Evolutionary conservation across 1,140 invertebrate genomes (phyloP).

Genomic region (Ctenoplectra terminalis): DNA sequence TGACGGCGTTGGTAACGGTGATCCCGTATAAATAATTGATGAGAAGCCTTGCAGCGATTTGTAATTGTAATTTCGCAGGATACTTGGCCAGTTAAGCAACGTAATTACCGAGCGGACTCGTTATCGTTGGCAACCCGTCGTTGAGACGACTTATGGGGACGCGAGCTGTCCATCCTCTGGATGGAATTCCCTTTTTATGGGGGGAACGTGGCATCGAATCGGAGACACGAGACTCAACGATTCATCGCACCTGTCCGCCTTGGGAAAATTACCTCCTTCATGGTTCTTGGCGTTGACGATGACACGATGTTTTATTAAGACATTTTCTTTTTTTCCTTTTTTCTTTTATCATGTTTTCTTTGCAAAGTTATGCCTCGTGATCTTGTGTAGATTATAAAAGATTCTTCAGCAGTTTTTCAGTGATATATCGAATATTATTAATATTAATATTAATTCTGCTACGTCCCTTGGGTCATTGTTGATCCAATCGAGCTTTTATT

Average conservation of each 20-base stretch:
- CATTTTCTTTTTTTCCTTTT: background rate
- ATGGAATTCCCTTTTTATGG: conserved; percentile 35
- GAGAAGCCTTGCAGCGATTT: conserved; percentile 58
- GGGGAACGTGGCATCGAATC: background rate
- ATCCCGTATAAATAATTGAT: conserved; percentile 69
- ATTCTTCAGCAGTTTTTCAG: too few relatives aligned
- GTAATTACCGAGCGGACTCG: conserved; percentile 65
- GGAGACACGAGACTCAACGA: background rate
- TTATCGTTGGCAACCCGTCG: conserved; percentile 43
- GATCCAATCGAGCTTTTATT: too few relatives aligned
- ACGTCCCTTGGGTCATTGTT: too few relatives aligned
- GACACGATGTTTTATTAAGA: background rate
- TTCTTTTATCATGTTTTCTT: background rate
- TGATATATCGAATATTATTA: too few relatives aligned
- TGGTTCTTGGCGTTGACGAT: background rate
- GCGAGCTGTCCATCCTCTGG: background rate
- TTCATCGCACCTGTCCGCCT: conserved; percentile 20
- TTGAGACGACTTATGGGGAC: conserved; percentile 10
- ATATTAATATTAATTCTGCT: too few relatives aligned
- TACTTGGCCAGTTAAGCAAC: conserved; percentile 68
- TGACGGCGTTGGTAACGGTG: conserved; percentile 42
- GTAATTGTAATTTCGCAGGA: conserved; percentile 71
- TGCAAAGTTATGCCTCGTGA: too few relatives aligned
- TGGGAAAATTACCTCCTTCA: background rate
- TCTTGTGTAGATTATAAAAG: too few relatives aligned